Conservation (phyloP, 2,797 vertebrate genomes). For the Muscicapa striata region DNA sequence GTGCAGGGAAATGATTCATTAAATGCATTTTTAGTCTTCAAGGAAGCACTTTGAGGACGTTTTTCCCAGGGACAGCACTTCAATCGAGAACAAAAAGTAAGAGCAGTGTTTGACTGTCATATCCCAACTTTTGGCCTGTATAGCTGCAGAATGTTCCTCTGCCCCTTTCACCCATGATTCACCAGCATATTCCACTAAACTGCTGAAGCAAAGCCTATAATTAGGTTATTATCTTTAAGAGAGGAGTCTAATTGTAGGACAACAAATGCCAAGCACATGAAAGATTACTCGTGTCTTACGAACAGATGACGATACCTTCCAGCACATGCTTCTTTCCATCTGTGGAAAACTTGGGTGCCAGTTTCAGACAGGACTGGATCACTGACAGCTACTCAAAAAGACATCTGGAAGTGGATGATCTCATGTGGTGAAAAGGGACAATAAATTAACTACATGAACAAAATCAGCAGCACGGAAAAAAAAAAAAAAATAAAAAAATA, state of each 20-base stretch:
- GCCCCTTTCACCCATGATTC: slow-evolving; percentile 5
- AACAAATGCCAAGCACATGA: slow-evolving; percentile 10
- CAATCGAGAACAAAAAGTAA: not conserved
- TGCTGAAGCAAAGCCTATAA: slow-evolving; percentile 22
- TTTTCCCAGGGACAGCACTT: not conserved
- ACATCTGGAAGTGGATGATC: slow-evolving; percentile 65
- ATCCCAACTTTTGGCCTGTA: not conserved
- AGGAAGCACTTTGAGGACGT: not conserved
- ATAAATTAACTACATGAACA: slow-evolving; percentile 58
- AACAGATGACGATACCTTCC: slow-evolving; percentile 45
- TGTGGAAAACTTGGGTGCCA: slow-evolving; percentile 42
- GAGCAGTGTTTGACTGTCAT: not conserved
- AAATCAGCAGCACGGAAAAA: slow-evolving; percentile 23
- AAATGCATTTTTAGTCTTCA: not conserved
- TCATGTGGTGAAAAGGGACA: slow-evolving; percentile 52
- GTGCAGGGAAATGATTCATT: not conserved
- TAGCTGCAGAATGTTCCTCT: slow-evolving; percentile 7
- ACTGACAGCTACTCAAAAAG: slow-evolving; percentile 55
- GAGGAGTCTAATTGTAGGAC: slow-evolving; percentile 13
- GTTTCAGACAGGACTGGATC: slow-evolving; percentile 48
- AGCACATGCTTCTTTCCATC: not conserved
- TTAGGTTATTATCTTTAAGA: slow-evolving; percentile 27
- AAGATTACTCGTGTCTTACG: slow-evolving; percentile 26
- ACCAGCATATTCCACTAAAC: not conserved
- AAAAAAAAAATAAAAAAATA: not conserved